Conservation (phyloP, 1,140 invertebrate genomes). For the Laupala kohalensis region DNA sequence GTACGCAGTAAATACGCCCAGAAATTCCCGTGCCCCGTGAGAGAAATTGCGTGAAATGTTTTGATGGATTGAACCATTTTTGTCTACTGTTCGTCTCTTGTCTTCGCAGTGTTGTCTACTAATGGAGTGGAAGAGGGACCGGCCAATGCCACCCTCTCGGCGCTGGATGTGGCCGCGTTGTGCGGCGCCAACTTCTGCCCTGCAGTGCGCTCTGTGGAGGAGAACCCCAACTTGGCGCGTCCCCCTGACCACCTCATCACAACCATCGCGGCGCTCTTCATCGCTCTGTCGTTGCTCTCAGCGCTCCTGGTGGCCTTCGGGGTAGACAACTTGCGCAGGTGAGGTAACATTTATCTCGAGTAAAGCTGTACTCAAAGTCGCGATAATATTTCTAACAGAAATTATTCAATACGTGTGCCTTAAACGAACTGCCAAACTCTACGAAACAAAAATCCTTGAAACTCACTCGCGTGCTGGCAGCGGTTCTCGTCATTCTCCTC, state of each 20-base stretch:
- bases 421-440: too few relatives aligned
- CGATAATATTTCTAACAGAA: too few relatives aligned
- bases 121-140: not conserved
- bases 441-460: too few relatives aligned
- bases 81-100: not conserved
- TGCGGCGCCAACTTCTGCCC: conserved; percentile 69
- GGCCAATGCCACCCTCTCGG: conserved; percentile 18
- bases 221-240: conserved; percentile 49
- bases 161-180: conserved; percentile 29
- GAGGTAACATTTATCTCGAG: conserved; percentile 17
- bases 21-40: too few relatives aligned
- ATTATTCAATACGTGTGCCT: too few relatives aligned
- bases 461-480: too few relatives aligned
- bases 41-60: too few relatives aligned
- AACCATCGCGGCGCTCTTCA: conserved; percentile 70
- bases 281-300: conserved; percentile 61
- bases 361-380: not conserved
- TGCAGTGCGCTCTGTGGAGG: conserved; percentile 30
- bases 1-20: too few relatives aligned
- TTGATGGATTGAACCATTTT: not conserved
- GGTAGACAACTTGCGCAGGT: conserved; percentile 68
- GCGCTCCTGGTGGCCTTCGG: conserved; percentile 60
- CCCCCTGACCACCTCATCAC: conserved; percentile 57
- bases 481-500: too few relatives aligned
- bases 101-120: not conserved